Percentiles rank a stretch among this genome's conserved stretches.
These are phyloP conservation scores for Melanargia galathea DNA, from an alignment of 2,888 invertebrate species.

Conservation along the genomic window DNA sequence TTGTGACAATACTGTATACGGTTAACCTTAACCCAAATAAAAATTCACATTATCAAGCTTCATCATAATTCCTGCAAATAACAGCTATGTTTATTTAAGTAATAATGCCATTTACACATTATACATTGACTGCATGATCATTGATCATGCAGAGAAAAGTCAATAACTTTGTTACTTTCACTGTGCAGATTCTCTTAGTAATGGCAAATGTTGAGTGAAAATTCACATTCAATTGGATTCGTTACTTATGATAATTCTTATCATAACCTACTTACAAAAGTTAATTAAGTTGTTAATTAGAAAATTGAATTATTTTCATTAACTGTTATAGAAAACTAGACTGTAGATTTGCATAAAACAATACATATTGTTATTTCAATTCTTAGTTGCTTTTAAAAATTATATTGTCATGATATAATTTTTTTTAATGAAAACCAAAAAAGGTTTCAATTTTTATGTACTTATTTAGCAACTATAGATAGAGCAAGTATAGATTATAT, in stretches of 20 bases:
- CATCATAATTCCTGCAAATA: conserved; percentile 36
- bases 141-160: neutral
- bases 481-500: no score
- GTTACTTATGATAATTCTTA: neutral
- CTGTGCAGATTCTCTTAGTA: neutral
- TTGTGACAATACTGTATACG: neutral
- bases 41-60: conserved; percentile 34
- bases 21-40: conserved; percentile 41
- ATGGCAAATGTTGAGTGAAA: neutral
- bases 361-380: no score
- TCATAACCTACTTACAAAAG: neutral
- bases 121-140: neutral
- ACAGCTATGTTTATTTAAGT: conserved; percentile 7
- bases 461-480: no score
- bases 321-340: no score
- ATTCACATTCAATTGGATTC: neutral
- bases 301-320: neutral
- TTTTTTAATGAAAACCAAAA: no score
- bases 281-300: neutral
- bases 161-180: neutral
- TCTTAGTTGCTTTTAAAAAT: no score
- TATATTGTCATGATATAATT: no score
- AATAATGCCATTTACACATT: neutral
- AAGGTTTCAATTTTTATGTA: no score
- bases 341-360: no score